Evolutionary conservation across 2,113 vertebrate species (phyloP).

Genomic region (Scatophagus argus): DNA sequence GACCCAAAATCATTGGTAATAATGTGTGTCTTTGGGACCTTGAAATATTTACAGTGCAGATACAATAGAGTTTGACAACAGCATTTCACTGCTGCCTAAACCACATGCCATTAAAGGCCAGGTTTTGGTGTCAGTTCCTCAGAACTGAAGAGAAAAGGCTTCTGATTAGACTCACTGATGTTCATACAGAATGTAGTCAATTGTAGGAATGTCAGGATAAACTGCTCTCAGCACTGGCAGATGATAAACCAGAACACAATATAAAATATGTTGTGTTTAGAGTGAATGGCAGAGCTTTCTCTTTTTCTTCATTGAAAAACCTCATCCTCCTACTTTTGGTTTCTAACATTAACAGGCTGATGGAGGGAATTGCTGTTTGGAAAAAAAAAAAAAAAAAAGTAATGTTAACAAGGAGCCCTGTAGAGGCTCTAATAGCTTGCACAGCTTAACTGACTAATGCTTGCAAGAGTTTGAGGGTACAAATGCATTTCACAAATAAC

Average conservation of each 20-base stretch:
- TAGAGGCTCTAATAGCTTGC: slow-evolving; percentile 20
- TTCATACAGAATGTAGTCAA: not conserved
- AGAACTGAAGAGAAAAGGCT: slow-evolving; percentile 3
- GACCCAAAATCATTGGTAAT: too few species aligned
- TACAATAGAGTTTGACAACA: slow-evolving; percentile 12
- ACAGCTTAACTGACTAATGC: slow-evolving; percentile 21
- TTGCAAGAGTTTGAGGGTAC: not conserved
- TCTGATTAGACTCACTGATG: slow-evolving; percentile 3
- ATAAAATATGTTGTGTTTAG: not conserved
- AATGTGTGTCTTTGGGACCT: not conserved
- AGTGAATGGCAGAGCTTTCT: not conserved
- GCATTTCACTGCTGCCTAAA: not conserved
- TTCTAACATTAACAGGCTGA: slow-evolving; percentile 16
- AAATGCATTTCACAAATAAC: slow-evolving; percentile 25
- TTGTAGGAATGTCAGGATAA: not conserved
- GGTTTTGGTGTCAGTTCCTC: slow-evolving; percentile 8
- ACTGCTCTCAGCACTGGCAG: not conserved
- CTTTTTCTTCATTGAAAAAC: not conserved
- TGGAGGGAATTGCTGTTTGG: too few species aligned
- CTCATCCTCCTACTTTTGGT: not conserved
- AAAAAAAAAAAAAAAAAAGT: not conserved
- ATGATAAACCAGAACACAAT: not conserved
- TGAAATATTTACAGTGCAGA: not conserved
- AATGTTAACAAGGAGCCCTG: slow-evolving; percentile 3
- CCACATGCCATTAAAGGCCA: not conserved